phyloP scores from a whole-genome alignment of 2,797 vertebrate species.

The Glossophaga mutica region DNA sequence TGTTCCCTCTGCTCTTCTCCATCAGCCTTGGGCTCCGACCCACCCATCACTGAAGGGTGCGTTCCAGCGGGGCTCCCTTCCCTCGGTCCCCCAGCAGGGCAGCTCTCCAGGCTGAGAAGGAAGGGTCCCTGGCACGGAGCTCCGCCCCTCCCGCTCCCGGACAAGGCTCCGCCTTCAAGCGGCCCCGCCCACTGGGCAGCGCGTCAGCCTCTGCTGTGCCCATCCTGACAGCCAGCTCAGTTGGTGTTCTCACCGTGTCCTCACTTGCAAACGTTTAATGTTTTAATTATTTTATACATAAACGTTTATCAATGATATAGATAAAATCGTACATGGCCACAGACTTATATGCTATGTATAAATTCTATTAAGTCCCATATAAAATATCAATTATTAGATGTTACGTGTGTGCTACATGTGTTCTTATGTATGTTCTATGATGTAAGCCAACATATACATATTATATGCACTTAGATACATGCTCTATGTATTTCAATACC shows the following conservation, averaged over 20 bases:
- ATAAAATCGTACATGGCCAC: neutral
- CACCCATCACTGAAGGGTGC: neutral
- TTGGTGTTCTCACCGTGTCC: neutral
- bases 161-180: neutral
- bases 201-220: neutral
- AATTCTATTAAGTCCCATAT: neutral
- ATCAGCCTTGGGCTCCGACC: neutral
- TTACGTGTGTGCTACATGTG: neutral
- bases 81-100: neutral
- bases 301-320: neutral
- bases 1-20: neutral
- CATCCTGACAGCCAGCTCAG: neutral
- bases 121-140: rapidly evolving
- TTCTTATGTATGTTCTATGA: neutral
- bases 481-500: neutral
- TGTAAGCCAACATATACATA: neutral
- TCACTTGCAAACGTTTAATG: neutral
- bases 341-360: neutral
- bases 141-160: rapidly evolving
- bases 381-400: neutral
- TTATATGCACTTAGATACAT: neutral
- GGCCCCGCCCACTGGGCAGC: neutral
- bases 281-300: neutral
- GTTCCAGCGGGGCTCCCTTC: neutral
- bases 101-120: neutral